phyloP scores from a whole-genome alignment of 2,888 invertebrate species.

The Leucania comma region DNA sequence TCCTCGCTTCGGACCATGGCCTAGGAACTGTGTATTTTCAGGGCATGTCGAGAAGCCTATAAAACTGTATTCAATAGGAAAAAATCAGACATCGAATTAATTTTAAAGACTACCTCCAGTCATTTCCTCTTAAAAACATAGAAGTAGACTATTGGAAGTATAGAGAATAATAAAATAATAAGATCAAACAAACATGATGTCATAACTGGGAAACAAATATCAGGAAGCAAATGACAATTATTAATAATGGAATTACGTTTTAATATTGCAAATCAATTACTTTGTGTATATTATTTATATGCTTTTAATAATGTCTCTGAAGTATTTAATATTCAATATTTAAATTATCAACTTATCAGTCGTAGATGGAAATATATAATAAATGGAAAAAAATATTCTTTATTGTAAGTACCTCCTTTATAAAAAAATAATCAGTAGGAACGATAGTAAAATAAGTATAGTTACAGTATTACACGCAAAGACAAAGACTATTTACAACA shows the following conservation, averaged over 20 bases:
- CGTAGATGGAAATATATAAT: not conserved
- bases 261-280: slow-evolving; percentile 13
- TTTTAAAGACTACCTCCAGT: no score
- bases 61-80: no score
- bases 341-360: not conserved
- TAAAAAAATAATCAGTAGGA: no score
- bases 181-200: slow-evolving; percentile 4
- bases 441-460: not conserved
- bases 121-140: not conserved
- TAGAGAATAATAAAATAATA: not conserved
- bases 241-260: slow-evolving; percentile 6
- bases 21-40: no score
- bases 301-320: slow-evolving; percentile 3
- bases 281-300: not conserved
- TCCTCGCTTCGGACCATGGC: no score
- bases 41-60: no score
- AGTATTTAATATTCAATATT: not conserved
- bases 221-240: slow-evolving; percentile 23
- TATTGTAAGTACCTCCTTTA: no score
- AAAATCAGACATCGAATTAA: no score
- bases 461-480: not conserved
- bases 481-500: not conserved
- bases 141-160: no score
- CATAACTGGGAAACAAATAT: not conserved
- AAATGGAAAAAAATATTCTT: not conserved